Conservation (phyloP, 2,888 invertebrate genomes). For the Homarus gammarus region DNA sequence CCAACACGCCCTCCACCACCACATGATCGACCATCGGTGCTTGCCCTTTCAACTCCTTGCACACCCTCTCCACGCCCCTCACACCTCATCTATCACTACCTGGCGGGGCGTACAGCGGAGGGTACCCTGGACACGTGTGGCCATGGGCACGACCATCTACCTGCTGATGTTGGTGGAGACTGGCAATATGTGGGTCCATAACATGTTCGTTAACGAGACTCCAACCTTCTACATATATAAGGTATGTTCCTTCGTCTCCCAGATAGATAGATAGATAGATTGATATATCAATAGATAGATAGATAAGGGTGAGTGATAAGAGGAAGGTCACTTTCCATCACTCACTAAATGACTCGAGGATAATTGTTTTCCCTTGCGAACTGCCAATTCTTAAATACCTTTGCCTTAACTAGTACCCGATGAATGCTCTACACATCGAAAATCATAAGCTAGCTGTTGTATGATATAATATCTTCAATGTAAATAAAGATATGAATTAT, state of each 20-base stretch:
- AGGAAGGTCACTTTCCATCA: too few species aligned
- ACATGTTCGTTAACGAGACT: background rate
- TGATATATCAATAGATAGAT: conserved; percentile 1
- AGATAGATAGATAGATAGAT: background rate
- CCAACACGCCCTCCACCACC: background rate
- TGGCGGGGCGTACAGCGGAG: background rate
- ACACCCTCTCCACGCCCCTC: background rate
- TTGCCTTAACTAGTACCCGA: too few species aligned
- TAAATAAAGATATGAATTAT: too few species aligned
- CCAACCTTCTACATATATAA: conserved; percentile 18
- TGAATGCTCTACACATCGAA: too few species aligned
- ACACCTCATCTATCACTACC: too few species aligned
- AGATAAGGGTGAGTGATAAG: too few species aligned
- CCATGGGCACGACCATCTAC: background rate
- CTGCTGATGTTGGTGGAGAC: background rate
- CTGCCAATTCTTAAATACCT: too few species aligned
- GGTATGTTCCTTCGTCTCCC: background rate
- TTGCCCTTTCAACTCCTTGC: background rate
- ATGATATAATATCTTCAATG: too few species aligned
- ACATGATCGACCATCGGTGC: too few species aligned
- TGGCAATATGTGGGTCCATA: background rate
- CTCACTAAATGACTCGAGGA: too few species aligned
- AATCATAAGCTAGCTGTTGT: too few species aligned
- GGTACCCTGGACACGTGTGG: conserved; percentile 3
- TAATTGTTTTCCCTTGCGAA: too few species aligned